A percentile compares a stretch with the other conserved stretches of the same genome.
Conservation (phyloP, 1,140 invertebrate species). For the Ceratina australensis region DNA sequence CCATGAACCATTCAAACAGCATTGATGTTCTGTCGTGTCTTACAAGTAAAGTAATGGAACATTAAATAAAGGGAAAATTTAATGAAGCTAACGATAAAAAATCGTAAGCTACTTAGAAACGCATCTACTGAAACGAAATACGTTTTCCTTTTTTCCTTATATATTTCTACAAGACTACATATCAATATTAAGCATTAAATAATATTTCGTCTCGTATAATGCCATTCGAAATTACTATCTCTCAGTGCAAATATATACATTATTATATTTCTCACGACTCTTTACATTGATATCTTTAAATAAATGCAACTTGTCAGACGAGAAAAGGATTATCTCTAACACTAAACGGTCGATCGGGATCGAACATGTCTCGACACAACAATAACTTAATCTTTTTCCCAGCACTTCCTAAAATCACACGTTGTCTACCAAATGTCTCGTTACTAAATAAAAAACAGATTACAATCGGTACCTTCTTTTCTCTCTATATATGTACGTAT, state of each 20-base stretch:
- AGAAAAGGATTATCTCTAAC: constrained; percentile 29
- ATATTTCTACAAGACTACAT: constrained; percentile 5
- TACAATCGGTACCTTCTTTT: constrained; percentile 19
- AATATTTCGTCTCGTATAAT: constrained; percentile 18
- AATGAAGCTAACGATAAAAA: constrained; percentile 26
- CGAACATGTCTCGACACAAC: constrained; percentile 26
- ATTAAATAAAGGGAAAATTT: constrained; percentile 36
- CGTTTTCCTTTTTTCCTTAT: background rate
- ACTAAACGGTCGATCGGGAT: constrained; percentile 6
- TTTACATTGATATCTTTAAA: constrained; percentile 36
- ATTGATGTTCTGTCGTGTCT: constrained; percentile 52
- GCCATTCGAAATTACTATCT: constrained; percentile 35
- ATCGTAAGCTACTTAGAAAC: constrained; percentile 13
- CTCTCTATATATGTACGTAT: background rate
- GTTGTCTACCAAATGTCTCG: constrained; percentile 29
- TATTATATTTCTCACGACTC: constrained; percentile 25
- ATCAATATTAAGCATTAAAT: constrained; percentile 22
- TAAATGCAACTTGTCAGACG: constrained; percentile 36
- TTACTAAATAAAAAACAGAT: constrained; percentile 27
- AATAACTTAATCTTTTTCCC: constrained; percentile 21
- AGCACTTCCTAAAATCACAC: constrained; percentile 33
- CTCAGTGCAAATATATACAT: constrained; percentile 44
- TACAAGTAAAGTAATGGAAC: constrained; percentile 29
- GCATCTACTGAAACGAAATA: constrained; percentile 24
- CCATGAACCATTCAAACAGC: constrained; percentile 64